Base-by-base conservation (phyloP, 2,888 invertebrate species). In the Galerucella pusilla region DNA sequence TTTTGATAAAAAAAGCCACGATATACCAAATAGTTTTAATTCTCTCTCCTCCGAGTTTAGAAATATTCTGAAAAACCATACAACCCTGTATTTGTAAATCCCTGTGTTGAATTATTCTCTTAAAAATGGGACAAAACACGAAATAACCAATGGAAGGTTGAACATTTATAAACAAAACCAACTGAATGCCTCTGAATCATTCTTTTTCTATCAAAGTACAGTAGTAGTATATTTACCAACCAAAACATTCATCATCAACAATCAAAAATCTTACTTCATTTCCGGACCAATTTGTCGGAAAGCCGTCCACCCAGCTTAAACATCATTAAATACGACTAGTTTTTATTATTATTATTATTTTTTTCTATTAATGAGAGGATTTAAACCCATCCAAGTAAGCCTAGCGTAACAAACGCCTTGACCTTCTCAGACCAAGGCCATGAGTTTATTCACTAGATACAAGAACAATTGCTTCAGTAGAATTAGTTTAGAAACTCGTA, bases 381-480 rank as follows among this genome's bases (percentile, higher is more conserved):
- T 76, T 71, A 74, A 73, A 76, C 68, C 71, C 69, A 72, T 73
- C 61, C 74, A 74, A 75, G 80, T 79, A 77, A 82, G 80, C 80
- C 83, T 83, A 82, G 82, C 82, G 83, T 83, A 84, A 83, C 82
- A 82, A 80, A 81, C 80, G 81, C 84, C 84, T 84, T 84, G 84
- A 83, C 84, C 84, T 83, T 81, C 77, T 77, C 75, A 80, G 68
- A 71, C 78, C 83, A 84, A 84, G 84, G 84, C 82, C 83, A 81
- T 77, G 77, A 80, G 82, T 83, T 82, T 83, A 83, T 83, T 83
- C 82, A 83, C 82, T 83, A 84, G 65, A 42, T 73, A 69, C 46
- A 73, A 74, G 76, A 75, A 42, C 10, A 12, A 28, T 63, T 65
- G 45, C 10, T 65, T 16, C 45, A 16, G 16, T 65, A 12, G 46